Evolutionary conservation across 2,797 vertebrate species (phyloP).

Genomic region (Podargus strigoides): DNA sequence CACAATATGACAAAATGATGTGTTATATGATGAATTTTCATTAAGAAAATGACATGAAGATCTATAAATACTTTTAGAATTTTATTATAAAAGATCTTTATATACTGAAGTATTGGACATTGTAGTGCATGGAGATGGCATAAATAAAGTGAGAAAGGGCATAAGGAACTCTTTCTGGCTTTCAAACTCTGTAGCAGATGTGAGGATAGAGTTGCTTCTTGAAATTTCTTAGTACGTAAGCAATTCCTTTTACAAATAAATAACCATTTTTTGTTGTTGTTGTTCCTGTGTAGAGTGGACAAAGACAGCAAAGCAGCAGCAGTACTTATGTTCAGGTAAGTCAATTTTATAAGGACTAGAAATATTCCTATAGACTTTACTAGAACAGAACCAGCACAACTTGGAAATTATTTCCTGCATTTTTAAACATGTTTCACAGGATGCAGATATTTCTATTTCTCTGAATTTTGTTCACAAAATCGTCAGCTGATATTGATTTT

Average conservation of each 20-base stretch:
- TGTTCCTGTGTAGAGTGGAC: not conserved
- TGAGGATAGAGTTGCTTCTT: not conserved
- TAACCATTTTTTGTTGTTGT: not conserved
- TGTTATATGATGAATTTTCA: not conserved
- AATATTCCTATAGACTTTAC: not conserved
- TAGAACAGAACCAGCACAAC: not conserved
- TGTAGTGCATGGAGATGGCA: not conserved
- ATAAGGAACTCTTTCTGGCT: not conserved
- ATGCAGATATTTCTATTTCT: not conserved
- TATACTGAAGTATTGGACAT: not conserved
- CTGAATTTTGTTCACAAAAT: not conserved
- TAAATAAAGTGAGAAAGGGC: not conserved
- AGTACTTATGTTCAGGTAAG: not conserved
- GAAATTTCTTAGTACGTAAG: not conserved
- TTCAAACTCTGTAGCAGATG: not conserved
- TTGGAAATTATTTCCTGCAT: not conserved
- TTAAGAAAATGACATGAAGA: not conserved
- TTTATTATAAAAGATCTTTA: not conserved
- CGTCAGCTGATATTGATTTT: not conserved
- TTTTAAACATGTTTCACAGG: not conserved
- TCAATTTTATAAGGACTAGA: not conserved
- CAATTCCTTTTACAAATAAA: not conserved
- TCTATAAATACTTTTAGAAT: not conserved
- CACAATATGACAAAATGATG: not conserved
- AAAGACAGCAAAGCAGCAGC: slow-evolving; percentile 11